phyloP scores from a whole-genome alignment of 2,888 invertebrate species.

The Pharmacophagus antenor region DNA sequence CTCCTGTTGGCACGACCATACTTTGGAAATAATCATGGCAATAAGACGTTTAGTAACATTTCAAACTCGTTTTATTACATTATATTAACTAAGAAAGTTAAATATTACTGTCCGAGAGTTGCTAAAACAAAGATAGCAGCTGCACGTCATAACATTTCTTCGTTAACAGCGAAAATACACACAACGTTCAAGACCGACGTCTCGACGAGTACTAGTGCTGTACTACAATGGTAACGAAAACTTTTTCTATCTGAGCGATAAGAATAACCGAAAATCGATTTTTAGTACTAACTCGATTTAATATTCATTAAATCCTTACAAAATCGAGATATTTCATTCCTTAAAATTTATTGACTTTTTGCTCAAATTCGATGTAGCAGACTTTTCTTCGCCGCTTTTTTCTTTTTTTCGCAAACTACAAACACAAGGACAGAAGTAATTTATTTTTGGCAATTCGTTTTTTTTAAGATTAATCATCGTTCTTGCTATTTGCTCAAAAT shows the following conservation, averaged over 20 bases:
- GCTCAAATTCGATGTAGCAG: background rate
- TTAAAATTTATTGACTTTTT: conserved; percentile 19
- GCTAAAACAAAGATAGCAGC: conserved; percentile 74
- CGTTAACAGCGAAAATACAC: conserved; percentile 49
- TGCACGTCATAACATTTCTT: conserved; percentile 80
- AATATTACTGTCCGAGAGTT: conserved; percentile 58
- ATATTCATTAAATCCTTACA: background rate
- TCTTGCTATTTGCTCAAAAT: conserved; percentile 60
- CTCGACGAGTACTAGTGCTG: conserved; percentile 50
- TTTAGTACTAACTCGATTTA: conserved; percentile 21
- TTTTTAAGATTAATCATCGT: conserved; percentile 45
- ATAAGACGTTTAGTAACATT: conserved; percentile 48
- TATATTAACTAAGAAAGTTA: conserved; percentile 51
- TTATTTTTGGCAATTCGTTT: conserved; percentile 51
- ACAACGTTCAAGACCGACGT: conserved; percentile 49
- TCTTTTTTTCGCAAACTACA: conserved; percentile 44
- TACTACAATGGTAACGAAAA: conserved; percentile 26
- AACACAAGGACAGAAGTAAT: conserved; percentile 46
- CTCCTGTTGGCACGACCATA: conserved; percentile 78
- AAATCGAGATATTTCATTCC: conserved; percentile 5
- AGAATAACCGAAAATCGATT: conserved; percentile 12
- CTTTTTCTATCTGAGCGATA: conserved; percentile 18
- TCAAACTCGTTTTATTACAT: conserved; percentile 61
- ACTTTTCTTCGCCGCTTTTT: background rate
- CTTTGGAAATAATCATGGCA: conserved; percentile 71